Evolutionary conservation across 2,113 vertebrate species (phyloP), one percentile per base, ranked within the genome.

Genomic region (Gila orcuttii): DNA sequence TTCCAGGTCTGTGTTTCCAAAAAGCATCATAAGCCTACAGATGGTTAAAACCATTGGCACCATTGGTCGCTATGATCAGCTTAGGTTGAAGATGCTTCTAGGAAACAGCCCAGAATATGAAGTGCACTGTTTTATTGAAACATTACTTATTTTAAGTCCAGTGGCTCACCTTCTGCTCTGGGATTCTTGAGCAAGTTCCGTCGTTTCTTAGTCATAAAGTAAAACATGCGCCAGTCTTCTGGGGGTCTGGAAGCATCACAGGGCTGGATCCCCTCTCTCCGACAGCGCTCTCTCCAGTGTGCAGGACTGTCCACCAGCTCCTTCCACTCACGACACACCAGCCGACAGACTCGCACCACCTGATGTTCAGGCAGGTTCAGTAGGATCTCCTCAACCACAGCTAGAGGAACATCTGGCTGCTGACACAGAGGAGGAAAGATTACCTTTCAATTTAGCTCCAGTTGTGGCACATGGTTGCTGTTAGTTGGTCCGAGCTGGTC

Each of bases 101-200:
- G 13, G 62, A 33, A 66, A 66, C 25, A 17, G 28, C 15, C 28
- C 62, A 31, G 62, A 66, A 66, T 31, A 17, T 31, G 0, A 66
- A 66, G 28, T 31, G 62, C 15, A 66, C 62, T 64, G 62, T 4
- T 28, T 64, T 2, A 28, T 31, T 28, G 1, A 64, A 28, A 31
- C 6, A 28, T 64, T 64, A 64, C 11, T 28, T 28, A 28, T 64
- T 64, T 64, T 21, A 17, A 39, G 13, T 71, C 31, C 2, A 36
- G 17, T 28, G 33, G 10, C 69, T 91, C 86, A 95, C 95, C 36
- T 62, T 94, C 90, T 5, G 86, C 94, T 52, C 71, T 90, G 0
- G 94, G 87, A 57, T 95, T 95, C 86, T 91, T 94, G 23, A 96
- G 78, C 0, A 96, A 91, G 86, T 96, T 96, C 4, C 91, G 89